Evolutionary conservation across 2,113 vertebrate genomes (phyloP).

Genomic region (Progne subis): DNA sequence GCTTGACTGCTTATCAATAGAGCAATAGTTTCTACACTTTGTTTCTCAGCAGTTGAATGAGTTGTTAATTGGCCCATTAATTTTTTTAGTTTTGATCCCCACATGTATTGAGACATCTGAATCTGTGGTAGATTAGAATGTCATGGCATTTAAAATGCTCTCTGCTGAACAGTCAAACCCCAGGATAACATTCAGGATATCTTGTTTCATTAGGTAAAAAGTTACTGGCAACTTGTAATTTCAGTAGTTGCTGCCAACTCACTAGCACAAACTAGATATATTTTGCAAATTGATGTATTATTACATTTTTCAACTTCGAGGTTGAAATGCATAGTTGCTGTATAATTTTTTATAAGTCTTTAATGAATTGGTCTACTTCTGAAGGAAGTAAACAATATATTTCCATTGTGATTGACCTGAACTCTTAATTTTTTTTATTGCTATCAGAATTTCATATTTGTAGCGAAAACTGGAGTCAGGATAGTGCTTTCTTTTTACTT

Average conservation of each 20-base stretch:
- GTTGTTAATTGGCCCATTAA: not conserved
- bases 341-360: not conserved
- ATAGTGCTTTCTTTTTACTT: not conserved
- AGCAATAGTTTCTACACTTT: not conserved
- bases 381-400: not conserved
- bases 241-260: not conserved
- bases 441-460: not conserved
- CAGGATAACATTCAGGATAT: not conserved
- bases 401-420: not conserved
- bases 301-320: not conserved
- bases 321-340: not conserved
- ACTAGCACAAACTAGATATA: not conserved
- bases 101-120: not conserved
- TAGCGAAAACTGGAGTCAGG: not conserved
- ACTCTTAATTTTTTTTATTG: not conserved
- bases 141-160: not conserved
- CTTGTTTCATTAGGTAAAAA: not conserved
- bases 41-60: not conserved
- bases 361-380: not conserved
- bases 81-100: not conserved
- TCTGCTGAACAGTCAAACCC: not conserved
- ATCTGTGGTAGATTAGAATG: not conserved
- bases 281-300: not conserved
- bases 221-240: not conserved
- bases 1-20: not conserved